Evolutionary conservation across 1,140 invertebrate species (phyloP).

Genomic region (Olivierus martensii): DNA sequence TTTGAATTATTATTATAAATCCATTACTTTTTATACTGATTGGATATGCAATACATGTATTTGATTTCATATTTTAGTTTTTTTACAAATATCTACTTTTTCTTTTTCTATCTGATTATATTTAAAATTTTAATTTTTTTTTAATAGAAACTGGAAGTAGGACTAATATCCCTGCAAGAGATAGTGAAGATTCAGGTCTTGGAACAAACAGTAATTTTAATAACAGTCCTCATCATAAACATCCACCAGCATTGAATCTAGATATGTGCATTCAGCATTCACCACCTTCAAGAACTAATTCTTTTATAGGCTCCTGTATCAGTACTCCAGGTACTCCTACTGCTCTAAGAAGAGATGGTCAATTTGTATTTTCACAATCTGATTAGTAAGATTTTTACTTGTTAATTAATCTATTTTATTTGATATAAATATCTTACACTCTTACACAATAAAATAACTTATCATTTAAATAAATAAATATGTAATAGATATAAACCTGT

Average conservation of each 20-base stretch:
- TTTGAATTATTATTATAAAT: too few relatives aligned
- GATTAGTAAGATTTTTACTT: constrained; percentile 4
- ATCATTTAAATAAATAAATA: too few relatives aligned
- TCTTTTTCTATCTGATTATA: too few relatives aligned
- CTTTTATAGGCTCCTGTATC: constrained; percentile 15
- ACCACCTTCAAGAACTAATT: constrained; percentile 13
- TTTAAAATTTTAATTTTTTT: too few relatives aligned
- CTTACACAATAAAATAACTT: too few relatives aligned
- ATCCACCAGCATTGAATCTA: constrained; percentile 5
- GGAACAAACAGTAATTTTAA: neutral
- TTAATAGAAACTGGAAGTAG: neutral
- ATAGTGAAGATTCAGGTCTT: constrained; percentile 10
- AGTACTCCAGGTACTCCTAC: constrained; percentile 13
- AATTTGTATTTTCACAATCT: constrained; percentile 7
- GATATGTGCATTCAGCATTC: constrained; percentile 1
- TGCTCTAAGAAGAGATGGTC: constrained; percentile 7
- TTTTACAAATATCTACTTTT: too few relatives aligned
- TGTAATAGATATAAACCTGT: too few relatives aligned
- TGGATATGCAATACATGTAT: too few relatives aligned
- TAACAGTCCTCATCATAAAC: neutral
- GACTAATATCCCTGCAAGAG: constrained; percentile 3
- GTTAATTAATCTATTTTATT: too few relatives aligned
- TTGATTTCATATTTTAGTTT: too few relatives aligned
- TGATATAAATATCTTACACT: too few relatives aligned
- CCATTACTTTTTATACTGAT: too few relatives aligned